phyloP scores from a whole-genome alignment of 2,113 vertebrate genomes.

The Halcyon malimbica region DNA sequence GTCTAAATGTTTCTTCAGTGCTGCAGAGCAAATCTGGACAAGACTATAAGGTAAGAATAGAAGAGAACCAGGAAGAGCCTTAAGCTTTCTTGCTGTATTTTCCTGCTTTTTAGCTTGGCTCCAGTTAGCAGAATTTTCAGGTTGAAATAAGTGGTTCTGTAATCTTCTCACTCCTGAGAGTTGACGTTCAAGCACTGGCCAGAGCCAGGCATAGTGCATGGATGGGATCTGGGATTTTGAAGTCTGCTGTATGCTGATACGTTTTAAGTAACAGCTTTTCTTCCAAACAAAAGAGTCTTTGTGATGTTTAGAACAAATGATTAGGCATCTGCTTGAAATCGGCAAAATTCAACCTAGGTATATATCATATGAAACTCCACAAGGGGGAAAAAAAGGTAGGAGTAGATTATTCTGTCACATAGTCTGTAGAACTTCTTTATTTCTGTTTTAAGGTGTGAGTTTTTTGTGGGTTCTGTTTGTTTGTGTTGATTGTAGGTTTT shows the following conservation, averaged over 20 bases:
- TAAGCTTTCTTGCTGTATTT: neutral
- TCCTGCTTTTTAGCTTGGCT: neutral
- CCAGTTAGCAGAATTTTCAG: neutral
- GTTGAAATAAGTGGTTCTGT: neutral
- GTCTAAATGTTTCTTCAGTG: conserved; percentile 90
- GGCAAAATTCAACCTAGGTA: neutral
- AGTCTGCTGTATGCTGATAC: neutral
- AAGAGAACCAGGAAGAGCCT: neutral
- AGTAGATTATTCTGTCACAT: neutral
- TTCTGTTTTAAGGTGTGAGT: neutral
- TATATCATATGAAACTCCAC: neutral
- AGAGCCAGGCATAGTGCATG: neutral
- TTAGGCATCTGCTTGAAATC: neutral
- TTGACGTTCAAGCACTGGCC: neutral
- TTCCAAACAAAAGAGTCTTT: neutral
- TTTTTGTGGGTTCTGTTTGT: no score
- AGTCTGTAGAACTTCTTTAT: neutral
- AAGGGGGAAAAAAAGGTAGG: neutral
- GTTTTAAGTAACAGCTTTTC: neutral
- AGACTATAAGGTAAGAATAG: conserved; percentile 86
- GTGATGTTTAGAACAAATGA: neutral
- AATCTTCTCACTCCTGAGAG: neutral
- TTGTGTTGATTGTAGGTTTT: no score
- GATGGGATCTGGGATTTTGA: neutral
- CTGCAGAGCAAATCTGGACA: conserved; percentile 91